A percentile compares a stretch with the other conserved stretches of the same genome.
phyloP scores from a whole-genome alignment of 2,888 invertebrate genomes.

The Alviniconcha strummeri region DNA sequence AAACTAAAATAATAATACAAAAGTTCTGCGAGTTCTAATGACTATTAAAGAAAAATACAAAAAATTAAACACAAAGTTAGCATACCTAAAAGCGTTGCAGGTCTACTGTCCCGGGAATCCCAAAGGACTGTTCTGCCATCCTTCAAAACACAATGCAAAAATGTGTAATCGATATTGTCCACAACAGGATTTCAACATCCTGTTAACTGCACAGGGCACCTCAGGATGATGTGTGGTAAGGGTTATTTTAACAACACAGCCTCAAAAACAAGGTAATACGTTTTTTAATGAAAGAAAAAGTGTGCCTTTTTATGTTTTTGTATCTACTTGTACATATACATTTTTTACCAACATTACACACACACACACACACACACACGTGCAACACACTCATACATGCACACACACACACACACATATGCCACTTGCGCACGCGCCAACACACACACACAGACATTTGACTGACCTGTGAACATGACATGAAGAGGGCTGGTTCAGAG shows the following conservation, averaged over 20 bases:
- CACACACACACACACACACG: background rate
- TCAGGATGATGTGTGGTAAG: background rate
- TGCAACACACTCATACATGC: background rate
- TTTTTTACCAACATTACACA: background rate
- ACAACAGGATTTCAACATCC: too few relatives aligned
- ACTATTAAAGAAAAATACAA: too few relatives aligned
- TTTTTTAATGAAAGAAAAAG: background rate
- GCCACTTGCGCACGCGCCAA: background rate
- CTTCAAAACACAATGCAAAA: conserved; percentile 54
- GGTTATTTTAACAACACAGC: background rate
- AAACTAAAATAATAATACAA: too few relatives aligned
- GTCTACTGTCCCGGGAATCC: conserved; percentile 76
- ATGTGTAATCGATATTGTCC: too few relatives aligned
- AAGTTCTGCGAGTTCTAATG: too few relatives aligned
- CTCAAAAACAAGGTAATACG: background rate
- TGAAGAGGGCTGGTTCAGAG: conserved; percentile 75
- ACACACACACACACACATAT: background rate
- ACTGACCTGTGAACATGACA: conserved; percentile 75
- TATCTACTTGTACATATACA: too few relatives aligned
- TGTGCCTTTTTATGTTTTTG: too few relatives aligned
- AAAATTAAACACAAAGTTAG: too few relatives aligned
- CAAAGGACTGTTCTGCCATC: conserved; percentile 78
- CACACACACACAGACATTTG: background rate
- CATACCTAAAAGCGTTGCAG: conserved; percentile 63
- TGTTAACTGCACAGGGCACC: too few relatives aligned